Base-by-base conservation (phyloP, 2,888 invertebrate genomes). In the Limnephilus marmoratus region DNA sequence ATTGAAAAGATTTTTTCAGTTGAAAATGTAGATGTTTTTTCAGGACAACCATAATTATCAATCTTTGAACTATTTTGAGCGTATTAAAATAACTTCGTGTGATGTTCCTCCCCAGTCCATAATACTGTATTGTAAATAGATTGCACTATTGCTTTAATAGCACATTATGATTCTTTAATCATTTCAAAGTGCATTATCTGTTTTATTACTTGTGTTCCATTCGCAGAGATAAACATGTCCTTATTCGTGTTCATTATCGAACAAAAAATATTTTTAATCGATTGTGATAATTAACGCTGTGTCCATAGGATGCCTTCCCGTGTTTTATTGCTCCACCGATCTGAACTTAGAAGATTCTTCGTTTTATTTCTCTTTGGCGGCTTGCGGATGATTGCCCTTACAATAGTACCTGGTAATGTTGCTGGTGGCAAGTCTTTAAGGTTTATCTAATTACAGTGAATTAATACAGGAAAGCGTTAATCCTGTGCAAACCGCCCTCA, bases 281-380 rank as follows among this genome's bases (percentile, higher is more conserved):
- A 90, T 90, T 90, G 85, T 41, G 68, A 68, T 90, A 90, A 86
- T 90, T 90, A 68, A 83, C 49, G 85, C 29, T 18, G 12, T 68
- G 80, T 80, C 81, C 37, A 80, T 90, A 68, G 85, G 24, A 90
- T 85, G 41, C 37, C 68, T 80, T 90, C 85, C 81, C 29, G 49
- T 45, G 45, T 13, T 86, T 86, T 86, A 86, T 86, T 49, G 49
- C 86, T 13, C n/a, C 13, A 5, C 31, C 34, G n/a, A 41, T 11
- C 49, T 86, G 86, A 45, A 49, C 68, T 68, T 68, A 24, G 24
- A n/a, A 68, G 13, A 81, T n/a, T 41, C 49, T 49, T 86, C 86
- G 3, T 37, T 24, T 83, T 37, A 86, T 85, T 90, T 90, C 81
- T 18, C 85, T 90, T 90, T 88, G 88, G 88, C 88, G 88, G 88